phyloP scores from a whole-genome alignment of 2,888 invertebrate species.

The Xestia sexstrigata region DNA sequence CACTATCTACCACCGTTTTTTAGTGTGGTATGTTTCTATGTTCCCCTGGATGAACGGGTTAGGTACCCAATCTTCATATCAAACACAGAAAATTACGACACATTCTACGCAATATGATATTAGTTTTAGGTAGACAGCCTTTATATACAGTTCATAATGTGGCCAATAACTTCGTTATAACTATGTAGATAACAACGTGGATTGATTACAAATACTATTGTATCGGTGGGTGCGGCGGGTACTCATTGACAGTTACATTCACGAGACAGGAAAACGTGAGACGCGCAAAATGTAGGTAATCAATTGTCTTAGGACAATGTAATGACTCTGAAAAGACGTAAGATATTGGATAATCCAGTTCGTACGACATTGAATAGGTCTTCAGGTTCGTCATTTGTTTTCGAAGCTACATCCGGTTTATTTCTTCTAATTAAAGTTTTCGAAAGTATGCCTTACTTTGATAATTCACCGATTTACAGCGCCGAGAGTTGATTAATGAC shows the following conservation, averaged over 20 bases:
- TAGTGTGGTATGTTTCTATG: no score
- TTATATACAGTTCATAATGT: not conserved
- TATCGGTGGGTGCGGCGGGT: not conserved
- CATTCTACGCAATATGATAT: not conserved
- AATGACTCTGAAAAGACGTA: slow-evolving; percentile 17
- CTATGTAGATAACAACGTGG: not conserved
- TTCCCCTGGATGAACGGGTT: not conserved
- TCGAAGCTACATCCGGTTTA: not conserved
- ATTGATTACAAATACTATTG: not conserved
- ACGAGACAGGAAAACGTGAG: slow-evolving; percentile 36
- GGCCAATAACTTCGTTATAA: not conserved
- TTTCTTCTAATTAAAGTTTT: not conserved
- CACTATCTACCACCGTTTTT: not conserved
- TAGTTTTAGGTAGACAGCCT: not conserved
- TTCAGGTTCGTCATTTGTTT: slow-evolving; percentile 14
- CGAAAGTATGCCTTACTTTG: no score
- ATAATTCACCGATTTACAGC: not conserved
- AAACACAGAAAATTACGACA: not conserved
- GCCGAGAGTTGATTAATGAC: not conserved
- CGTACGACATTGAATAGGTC: slow-evolving; percentile 4
- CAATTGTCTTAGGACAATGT: slow-evolving; percentile 3
- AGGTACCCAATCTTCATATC: no score
- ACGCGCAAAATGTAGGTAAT: slow-evolving; percentile 10
- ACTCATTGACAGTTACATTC: slow-evolving; percentile 8
- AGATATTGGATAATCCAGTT: slow-evolving; percentile 34